A percentile compares a stretch with the other conserved stretches of the same genome.
These are phyloP conservation scores for Pyrgus malvae DNA, from an alignment of 2,888 invertebrate species.

Conservation along the genomic window DNA sequence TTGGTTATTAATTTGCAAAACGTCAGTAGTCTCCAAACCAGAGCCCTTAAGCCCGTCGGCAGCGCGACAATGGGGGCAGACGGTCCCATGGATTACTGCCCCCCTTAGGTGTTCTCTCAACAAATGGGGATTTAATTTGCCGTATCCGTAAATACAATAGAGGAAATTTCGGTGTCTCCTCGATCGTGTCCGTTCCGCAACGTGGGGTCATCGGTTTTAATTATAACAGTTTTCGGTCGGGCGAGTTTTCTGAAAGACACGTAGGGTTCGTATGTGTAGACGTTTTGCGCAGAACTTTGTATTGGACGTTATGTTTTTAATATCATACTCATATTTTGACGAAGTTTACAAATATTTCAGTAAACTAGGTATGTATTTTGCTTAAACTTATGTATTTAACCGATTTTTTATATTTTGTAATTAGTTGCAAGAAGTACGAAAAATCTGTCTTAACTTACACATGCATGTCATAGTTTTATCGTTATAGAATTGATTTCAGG, in stretches of 20 bases:
- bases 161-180: constrained; percentile 55
- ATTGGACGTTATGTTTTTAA: background rate
- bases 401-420: too few species aligned
- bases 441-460: too few species aligned
- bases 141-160: constrained; percentile 70
- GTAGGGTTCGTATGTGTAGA: too few species aligned
- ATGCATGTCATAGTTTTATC: too few species aligned
- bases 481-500: too few species aligned
- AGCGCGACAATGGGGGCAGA: constrained; percentile 62
- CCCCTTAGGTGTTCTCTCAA: constrained; percentile 56
- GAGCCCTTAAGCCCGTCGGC: constrained; percentile 66
- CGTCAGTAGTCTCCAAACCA: constrained; percentile 49
- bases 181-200: constrained; percentile 43
- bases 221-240: constrained; percentile 30
- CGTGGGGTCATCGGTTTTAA: constrained; percentile 38
- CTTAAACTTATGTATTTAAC: too few species aligned
- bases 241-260: background rate
- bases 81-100: constrained; percentile 64
- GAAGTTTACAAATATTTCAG: too few species aligned
- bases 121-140: constrained; percentile 76
- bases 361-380: too few species aligned
- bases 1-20: constrained; percentile 71
- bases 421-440: too few species aligned
- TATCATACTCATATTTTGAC: too few species aligned
- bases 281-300: too few species aligned